Evolutionary conservation across 2,888 invertebrate genomes (phyloP), one percentile per base, ranked within the genome.

Genomic region (Theristus sp.): DNA sequence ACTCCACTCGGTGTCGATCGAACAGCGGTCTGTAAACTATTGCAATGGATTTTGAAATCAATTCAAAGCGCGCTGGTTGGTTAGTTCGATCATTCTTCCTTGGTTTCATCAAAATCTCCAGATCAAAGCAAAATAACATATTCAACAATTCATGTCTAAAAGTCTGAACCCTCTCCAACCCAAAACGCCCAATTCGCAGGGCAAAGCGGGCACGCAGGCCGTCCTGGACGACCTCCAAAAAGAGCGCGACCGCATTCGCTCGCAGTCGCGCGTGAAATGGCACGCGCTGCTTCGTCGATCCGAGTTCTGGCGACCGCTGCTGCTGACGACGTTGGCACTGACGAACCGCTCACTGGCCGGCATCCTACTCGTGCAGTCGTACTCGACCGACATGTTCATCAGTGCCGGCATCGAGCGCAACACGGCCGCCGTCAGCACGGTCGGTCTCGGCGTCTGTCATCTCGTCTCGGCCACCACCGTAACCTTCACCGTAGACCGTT

Each of bases 341-440:
- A 54, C 59, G 24, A 59, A 59, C n/a, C 53, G 59, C 30, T n/a
- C 22, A 6, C 46, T 59, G 54, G 59, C 59, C 27, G 59, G 59
- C 30, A 59, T 59, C n/a, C 46, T 59, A 38, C 53, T 25, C 26
- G 54, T 59, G 26, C 59, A 59, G 46, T 25, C 31, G 38, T 59
- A 59, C 54, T 31, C 31, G 30, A 59, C 59, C 13, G 59, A 59
- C 54, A 54, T 59, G 59, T 59, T 59, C 59, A 54, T 59, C 17
- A 22, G 22, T 6, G 54, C 59, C 2, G 59, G 59, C 1, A 20
- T 59, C 38, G 2, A 2, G 26, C 59, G 29, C 10, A 2, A 38
- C 54, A 22, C 25, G 17, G 59, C 59, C 25, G 25, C 54, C 26
- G 17, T 30, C 38, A 54, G 54, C 28, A 52, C 58, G n/a, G 59